Conservation (phyloP, 92 coral and sea anemone species). For the Phenganax subtilis region DNA sequence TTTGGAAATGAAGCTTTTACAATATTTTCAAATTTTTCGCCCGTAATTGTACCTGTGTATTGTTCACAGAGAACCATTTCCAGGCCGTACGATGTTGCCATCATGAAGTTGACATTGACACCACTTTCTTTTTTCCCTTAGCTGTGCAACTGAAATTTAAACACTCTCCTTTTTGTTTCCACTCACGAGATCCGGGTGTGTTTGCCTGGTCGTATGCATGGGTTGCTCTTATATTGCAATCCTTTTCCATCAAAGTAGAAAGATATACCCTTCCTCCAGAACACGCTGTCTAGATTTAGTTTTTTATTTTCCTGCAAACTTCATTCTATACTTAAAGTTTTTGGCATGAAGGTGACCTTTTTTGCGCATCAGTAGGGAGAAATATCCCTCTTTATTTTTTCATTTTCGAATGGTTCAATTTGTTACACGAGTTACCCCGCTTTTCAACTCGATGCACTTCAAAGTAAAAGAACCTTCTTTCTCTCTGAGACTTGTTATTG, state of each 20-base stretch:
- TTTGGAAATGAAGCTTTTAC: no score
- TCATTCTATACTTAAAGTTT: background rate
- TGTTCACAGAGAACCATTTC: no score
- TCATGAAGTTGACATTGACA: no score
- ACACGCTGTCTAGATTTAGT: background rate
- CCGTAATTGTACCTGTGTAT: no score
- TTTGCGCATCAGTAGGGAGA: background rate
- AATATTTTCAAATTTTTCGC: no score
- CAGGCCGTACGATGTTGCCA: no score
- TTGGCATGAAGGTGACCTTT: conserved; percentile 15
- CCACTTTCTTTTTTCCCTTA: no score
- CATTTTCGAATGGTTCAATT: background rate
- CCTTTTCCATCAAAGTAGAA: conserved; percentile 9
- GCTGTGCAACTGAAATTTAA: no score
- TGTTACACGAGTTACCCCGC: background rate
- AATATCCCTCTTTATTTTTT: no score
- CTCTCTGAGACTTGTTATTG: background rate
- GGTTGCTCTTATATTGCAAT: conserved; percentile 6
- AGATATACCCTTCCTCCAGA: conserved; percentile 21
- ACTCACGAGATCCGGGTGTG: background rate
- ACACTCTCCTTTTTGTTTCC: no score
- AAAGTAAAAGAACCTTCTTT: conserved; percentile 1
- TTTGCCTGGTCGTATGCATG: background rate
- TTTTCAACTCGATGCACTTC: background rate
- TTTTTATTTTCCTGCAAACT: conserved; percentile 18